These are phyloP conservation scores for Nycticebus coucang DNA, from an alignment of 2,113 vertebrate species.

Conservation along the genomic window DNA sequence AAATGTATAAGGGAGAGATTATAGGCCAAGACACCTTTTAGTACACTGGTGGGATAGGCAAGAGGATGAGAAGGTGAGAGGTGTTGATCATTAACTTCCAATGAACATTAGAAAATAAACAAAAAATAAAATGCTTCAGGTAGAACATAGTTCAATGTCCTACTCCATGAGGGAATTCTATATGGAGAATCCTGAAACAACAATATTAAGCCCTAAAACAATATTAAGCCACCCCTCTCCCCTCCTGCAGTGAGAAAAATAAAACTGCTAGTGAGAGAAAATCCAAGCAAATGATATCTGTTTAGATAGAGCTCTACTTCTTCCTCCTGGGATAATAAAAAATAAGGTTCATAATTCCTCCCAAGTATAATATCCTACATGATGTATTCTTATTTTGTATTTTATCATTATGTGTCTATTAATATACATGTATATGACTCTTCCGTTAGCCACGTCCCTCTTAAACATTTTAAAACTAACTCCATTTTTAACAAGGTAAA, in stretches of 20 bases:
- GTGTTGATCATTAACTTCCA: neutral
- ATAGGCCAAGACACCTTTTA: neutral
- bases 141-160: neutral
- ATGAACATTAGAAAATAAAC: neutral
- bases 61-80: neutral
- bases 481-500: neutral
- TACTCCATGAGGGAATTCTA: neutral
- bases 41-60: neutral
- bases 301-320: neutral
- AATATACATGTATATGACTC: neutral
- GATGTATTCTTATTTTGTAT: neutral
- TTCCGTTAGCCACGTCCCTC: neutral
- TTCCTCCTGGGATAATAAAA: neutral
- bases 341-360: neutral
- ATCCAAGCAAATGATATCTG: neutral
- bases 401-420: neutral
- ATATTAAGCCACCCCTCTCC: neutral
- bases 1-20: neutral
- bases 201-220: neutral
- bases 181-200: neutral
- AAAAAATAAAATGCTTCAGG: neutral
- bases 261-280: neutral
- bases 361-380: neutral
- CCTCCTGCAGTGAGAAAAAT: neutral
- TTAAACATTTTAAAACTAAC: neutral